Evolutionary conservation across 2,797 vertebrate genomes (phyloP).

Genomic region (Myotis planiceps): DNA sequence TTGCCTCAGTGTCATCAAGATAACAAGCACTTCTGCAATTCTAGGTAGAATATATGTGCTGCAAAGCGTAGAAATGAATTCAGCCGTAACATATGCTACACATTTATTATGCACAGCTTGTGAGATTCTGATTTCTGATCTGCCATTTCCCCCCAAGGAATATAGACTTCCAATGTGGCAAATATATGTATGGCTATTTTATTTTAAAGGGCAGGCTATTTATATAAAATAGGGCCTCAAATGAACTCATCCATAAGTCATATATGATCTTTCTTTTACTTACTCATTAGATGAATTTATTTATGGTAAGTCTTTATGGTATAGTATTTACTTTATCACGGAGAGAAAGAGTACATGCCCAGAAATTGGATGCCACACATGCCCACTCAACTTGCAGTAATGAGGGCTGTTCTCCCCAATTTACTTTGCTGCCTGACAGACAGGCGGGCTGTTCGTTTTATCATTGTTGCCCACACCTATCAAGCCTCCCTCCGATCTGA

Average conservation of each 20-base stretch:
- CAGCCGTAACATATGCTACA: slow-evolving; percentile 80
- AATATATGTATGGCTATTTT: slow-evolving; percentile 42
- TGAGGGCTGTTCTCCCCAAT: slow-evolving; percentile 76
- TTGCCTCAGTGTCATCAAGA: slow-evolving; percentile 66
- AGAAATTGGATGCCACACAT: slow-evolving; percentile 74
- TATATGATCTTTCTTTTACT: slow-evolving; percentile 30
- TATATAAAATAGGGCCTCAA: slow-evolving; percentile 48
- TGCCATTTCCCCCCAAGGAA: slow-evolving; percentile 75
- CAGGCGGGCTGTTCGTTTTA: slow-evolving; percentile 78
- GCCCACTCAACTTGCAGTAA: slow-evolving; percentile 79
- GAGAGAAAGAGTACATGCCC: slow-evolving; percentile 70
- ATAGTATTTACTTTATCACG: slow-evolving; percentile 81
- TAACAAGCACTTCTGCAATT: slow-evolving; percentile 79
- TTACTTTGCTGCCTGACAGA: slow-evolving; percentile 82
- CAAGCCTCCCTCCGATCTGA: slow-evolving; percentile 79
- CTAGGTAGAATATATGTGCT: slow-evolving; percentile 79
- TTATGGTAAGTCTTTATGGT: slow-evolving; percentile 75
- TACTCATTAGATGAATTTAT: slow-evolving; percentile 77
- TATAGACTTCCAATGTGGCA: slow-evolving; percentile 80
- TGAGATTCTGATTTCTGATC: slow-evolving; percentile 86
- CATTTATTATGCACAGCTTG: slow-evolving; percentile 85
- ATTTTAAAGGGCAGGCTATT: slow-evolving; percentile 71
- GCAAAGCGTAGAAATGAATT: slow-evolving; percentile 78
- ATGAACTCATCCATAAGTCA: slow-evolving; percentile 74
- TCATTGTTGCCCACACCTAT: slow-evolving; percentile 80